Evolutionary conservation across 2,888 invertebrate genomes (phyloP).

Genomic region (Eumacrocentrus americanus): DNA sequence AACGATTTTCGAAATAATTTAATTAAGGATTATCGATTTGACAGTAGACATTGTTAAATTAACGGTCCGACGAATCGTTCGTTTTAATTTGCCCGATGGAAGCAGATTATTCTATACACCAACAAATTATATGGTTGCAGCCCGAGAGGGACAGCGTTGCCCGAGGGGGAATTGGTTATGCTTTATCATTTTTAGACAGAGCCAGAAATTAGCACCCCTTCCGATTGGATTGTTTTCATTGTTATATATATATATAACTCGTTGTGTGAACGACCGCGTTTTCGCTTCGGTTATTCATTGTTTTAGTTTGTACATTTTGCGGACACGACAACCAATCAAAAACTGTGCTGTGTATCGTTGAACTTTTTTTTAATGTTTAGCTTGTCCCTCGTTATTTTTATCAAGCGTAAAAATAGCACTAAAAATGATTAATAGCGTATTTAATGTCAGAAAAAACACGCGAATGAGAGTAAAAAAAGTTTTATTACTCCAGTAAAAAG

Average conservation of each 20-base stretch:
- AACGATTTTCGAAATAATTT: constrained; percentile 26
- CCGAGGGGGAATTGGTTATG: constrained; percentile 23
- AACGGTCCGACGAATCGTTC: constrained; percentile 40
- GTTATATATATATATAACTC: constrained; percentile 29
- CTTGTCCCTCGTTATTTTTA: too few species aligned
- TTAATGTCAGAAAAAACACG: neutral
- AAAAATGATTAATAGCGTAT: neutral
- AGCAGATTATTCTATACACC: constrained; percentile 38
- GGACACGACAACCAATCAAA: neutral
- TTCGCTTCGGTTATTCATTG: constrained; percentile 19
- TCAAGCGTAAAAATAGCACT: neutral
- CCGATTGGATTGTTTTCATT: constrained; percentile 30
- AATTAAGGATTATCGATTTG: constrained; percentile 43
- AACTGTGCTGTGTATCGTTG: neutral
- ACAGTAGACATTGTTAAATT: constrained; percentile 43
- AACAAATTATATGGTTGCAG: constrained; percentile 41
- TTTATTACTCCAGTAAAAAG: neutral
- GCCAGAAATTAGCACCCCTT: constrained; percentile 32
- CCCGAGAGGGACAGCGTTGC: constrained; percentile 1
- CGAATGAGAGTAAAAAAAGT: neutral
- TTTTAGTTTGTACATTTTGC: neutral
- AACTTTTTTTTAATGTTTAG: neutral
- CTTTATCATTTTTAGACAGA: constrained; percentile 38
- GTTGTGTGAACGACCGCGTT: constrained; percentile 29
- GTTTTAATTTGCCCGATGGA: constrained; percentile 47